Percentiles rank a stretch among this genome's conserved stretches.
Conservation (phyloP, 2,797 vertebrate genomes). For the Hyperoplus immaculatus region DNA sequence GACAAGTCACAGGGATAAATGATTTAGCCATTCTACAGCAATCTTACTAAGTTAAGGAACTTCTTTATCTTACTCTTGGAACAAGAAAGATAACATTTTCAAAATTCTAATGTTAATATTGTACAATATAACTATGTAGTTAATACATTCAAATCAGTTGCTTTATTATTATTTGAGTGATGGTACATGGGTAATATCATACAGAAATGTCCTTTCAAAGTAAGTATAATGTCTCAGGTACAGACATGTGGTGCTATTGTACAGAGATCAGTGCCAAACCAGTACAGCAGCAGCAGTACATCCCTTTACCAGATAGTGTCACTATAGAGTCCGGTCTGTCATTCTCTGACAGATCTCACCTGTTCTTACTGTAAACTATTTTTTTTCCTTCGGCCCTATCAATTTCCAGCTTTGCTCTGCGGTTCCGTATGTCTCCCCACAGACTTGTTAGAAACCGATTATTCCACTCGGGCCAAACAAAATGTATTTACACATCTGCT, state of each 20-base stretch:
- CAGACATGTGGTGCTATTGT: neutral
- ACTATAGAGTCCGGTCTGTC: slow-evolving; percentile 58
- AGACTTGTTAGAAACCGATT: slow-evolving; percentile 22
- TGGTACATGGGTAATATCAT: neutral
- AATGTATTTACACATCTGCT: slow-evolving; percentile 33
- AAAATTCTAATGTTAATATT: neutral
- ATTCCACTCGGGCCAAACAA: slow-evolving; percentile 5
- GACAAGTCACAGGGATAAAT: neutral
- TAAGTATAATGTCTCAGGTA: neutral
- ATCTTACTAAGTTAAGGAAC: neutral
- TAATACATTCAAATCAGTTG: neutral
- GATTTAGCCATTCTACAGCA: neutral
- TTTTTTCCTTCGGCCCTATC: neutral
- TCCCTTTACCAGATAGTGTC: slow-evolving; percentile 73
- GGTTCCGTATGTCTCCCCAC: slow-evolving; percentile 17
- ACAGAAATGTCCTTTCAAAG: neutral
- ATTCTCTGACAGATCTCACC: slow-evolving; percentile 29
- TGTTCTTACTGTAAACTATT: slow-evolving; percentile 7
- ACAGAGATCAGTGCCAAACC: neutral
- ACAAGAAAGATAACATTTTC: neutral
- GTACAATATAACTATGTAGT: neutral
- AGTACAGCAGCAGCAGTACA: slow-evolving; percentile 55
- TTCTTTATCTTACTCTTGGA: neutral
- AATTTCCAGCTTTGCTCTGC: neutral
- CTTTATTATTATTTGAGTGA: neutral